A percentile compares a stretch with the other conserved stretches of the same genome.
These are phyloP conservation scores for Erpornis zantholeuca DNA, from an alignment of 2,113 vertebrate species.

Conservation along the genomic window DNA sequence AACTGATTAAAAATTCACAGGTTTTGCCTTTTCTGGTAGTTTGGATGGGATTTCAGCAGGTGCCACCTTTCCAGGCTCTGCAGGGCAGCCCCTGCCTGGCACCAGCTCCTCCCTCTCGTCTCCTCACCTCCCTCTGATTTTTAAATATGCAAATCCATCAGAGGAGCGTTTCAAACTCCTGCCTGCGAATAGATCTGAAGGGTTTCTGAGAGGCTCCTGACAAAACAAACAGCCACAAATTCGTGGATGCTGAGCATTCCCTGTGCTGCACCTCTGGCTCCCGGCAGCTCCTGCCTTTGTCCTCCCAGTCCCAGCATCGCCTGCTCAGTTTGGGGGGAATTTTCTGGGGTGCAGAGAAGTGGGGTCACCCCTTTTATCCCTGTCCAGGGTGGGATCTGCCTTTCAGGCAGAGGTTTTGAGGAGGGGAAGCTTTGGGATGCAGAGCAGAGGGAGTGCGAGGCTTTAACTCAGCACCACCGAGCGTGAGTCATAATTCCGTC, in stretches of 20 bases:
- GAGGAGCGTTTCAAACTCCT: not conserved
- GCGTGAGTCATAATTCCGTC: not conserved
- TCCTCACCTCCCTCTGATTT: not conserved
- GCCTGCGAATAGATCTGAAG: slow-evolving; percentile 9
- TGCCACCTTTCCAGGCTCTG: not conserved
- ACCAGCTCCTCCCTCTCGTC: not conserved
- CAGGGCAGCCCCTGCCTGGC: not conserved
- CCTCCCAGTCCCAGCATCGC: not conserved
- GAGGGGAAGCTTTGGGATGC: not conserved
- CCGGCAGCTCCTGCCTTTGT: not conserved
- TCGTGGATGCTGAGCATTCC: not conserved
- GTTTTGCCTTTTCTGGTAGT: not conserved
- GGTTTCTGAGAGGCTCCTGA: not conserved
- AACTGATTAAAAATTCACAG: not conserved
- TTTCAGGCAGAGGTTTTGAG: not conserved
- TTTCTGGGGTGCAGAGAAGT: not conserved
- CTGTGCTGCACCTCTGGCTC: not conserved
- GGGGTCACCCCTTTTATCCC: fast-evolving
- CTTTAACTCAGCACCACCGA: not conserved
- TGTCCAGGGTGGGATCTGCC: not conserved
- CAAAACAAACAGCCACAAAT: not conserved
- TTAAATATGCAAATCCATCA: slow-evolving; percentile 17
- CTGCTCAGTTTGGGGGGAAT: not conserved
- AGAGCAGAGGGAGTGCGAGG: not conserved
- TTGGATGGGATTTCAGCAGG: not conserved